Evolutionary conservation across 2,888 invertebrate species (phyloP).

Genomic region (Hydrotaea diabolus): DNA sequence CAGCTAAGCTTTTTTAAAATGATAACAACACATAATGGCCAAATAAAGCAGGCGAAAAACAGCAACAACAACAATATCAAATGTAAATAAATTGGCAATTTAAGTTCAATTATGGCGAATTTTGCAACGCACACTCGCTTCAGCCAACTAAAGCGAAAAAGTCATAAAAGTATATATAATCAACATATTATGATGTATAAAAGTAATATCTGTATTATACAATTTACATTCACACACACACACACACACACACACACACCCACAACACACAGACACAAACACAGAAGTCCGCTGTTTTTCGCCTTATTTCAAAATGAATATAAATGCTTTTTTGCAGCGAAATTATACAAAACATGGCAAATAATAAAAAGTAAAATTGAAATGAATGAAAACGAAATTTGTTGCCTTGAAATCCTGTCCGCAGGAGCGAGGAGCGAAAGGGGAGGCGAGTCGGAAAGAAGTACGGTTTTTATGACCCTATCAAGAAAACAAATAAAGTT

Average conservation of each 20-base stretch:
- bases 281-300: too few relatives aligned
- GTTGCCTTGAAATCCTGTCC: background rate
- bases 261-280: too few relatives aligned
- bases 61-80: slow-evolving; percentile 1
- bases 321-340: slow-evolving; percentile 37
- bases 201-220: slow-evolving; percentile 5
- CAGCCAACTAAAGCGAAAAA: background rate
- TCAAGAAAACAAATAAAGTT: slow-evolving; percentile 13
- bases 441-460: too few relatives aligned
- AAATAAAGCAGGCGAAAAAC: background rate
- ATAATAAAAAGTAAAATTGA: background rate
- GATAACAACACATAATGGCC: background rate
- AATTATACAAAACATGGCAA: slow-evolving; percentile 38
- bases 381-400: background rate
- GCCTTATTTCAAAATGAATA: slow-evolving; percentile 27
- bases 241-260: too few relatives aligned
- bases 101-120: slow-evolving; percentile 55
- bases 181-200: background rate
- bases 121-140: slow-evolving; percentile 2
- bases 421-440: too few relatives aligned
- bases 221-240: slow-evolving; percentile 36
- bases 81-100: slow-evolving; percentile 63
- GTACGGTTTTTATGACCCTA: background rate
- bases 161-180: background rate
- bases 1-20: slow-evolving; percentile 4